Conservation (phyloP, 2,113 vertebrate genomes). For the Brachypteracias leptosomus region DNA sequence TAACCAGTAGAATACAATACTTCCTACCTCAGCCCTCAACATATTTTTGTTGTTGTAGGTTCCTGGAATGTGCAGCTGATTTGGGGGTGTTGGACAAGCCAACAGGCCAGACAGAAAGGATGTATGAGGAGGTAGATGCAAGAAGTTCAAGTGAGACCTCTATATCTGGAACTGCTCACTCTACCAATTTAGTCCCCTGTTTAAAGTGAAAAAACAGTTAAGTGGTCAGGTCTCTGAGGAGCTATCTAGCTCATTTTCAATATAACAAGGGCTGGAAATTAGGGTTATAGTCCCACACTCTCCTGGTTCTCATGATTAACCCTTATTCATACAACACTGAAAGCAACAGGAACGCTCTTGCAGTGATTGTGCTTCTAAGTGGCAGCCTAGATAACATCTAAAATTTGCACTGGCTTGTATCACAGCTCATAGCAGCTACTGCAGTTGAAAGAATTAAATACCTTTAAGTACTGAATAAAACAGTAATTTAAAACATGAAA, state of each 20-base stretch:
- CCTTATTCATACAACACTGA: neutral
- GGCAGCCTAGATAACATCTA: neutral
- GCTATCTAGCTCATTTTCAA: neutral
- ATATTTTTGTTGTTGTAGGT: neutral
- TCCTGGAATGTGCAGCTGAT: neutral
- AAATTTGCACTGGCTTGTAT: neutral
- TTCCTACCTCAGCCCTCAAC: neutral
- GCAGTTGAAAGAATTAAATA: neutral
- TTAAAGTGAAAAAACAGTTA: neutral
- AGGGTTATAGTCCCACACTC: neutral
- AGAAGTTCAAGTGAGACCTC: neutral
- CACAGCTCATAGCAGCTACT: neutral
- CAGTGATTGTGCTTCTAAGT: neutral
- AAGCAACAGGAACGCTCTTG: neutral
- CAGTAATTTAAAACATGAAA: neutral
- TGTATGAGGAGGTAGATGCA: fast-evolving
- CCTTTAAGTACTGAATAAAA: neutral
- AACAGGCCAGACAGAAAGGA: neutral
- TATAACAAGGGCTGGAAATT: neutral
- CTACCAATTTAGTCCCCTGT: neutral
- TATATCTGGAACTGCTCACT: neutral
- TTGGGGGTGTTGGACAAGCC: neutral
- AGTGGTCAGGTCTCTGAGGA: neutral
- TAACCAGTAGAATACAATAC: neutral
- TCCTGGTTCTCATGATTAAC: neutral